Evolutionary conservation across 2,113 vertebrate species (phyloP), one percentile per base, ranked within the genome.

Genomic region (Pygathrix nemaeus): DNA sequence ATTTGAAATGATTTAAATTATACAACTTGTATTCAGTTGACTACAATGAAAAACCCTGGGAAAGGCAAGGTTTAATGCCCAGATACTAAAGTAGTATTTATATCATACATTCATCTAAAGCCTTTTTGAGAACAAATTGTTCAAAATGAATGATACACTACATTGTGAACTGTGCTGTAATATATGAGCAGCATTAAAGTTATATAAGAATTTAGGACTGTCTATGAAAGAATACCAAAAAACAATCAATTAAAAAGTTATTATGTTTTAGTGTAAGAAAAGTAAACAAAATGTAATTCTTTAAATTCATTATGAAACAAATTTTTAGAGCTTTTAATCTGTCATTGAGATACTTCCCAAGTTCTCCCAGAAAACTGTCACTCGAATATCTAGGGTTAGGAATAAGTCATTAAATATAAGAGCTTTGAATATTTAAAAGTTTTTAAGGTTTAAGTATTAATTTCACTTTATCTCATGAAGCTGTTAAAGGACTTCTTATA

Each of bases 21-120:
- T 59, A 96, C 88, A 98, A 97, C 76, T 92, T 97, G 48, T 70
- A 92, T 89, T 97, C 59, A 94, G 17, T 91, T 98, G 81, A 85
- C 95, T 96, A 96, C 32, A 93, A 66, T 5, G 0, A 50, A 90
- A 96, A 94, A 92, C 57, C 55, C 16, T 38, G 59, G 70, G 61
- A 86, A 89, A 98, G 81, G 76, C 14, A 92, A 52, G 64, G 16
- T 94, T 87, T 80, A 20, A 88, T 16, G 72, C 48, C 27, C 43
- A 70, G 17, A 80, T 96, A 64, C 90, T 90, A 79, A 87, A 96
- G 40, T 23, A 64, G 14, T 40, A 38, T 40, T 97, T 17, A 45
- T 13, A 90, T 75, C 25, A n/a, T 23, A 30, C 0, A 13, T 92
- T 79, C 52, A 93, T 88, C 61, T 7, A 38, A 98, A 83, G 3